phyloP scores from a whole-genome alignment of 2,888 invertebrate genomes.

The Euplagia quadripunctaria region DNA sequence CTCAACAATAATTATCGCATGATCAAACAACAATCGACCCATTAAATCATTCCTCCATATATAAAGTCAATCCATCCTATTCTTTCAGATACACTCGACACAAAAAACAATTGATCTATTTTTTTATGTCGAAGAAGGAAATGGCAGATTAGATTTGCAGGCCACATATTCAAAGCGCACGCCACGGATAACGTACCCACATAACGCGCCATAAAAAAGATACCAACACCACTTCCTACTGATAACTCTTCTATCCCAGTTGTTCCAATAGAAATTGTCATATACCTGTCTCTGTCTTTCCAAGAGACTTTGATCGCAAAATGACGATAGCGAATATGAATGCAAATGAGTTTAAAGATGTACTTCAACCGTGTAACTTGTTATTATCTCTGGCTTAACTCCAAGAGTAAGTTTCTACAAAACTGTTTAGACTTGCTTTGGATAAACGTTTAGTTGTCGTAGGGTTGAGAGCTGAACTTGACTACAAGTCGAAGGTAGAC shows the following conservation, averaged over 20 bases:
- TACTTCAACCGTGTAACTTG: conserved; percentile 53
- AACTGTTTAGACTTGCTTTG: conserved; percentile 33
- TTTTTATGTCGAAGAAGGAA: conserved; percentile 9
- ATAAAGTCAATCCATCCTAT: not conserved
- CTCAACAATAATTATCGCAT: not conserved
- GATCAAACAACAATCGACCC: not conserved
- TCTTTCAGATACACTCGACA: not conserved
- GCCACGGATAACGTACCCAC: conserved; percentile 10
- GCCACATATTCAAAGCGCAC: not conserved
- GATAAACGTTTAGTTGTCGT: conserved; percentile 13
- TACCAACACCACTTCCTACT: conserved; percentile 31
- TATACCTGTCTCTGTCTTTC: conserved; percentile 32
- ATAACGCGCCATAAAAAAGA: conserved; percentile 17
- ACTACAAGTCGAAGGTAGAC: not conserved
- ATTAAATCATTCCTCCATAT: not conserved
- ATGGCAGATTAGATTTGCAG: not conserved
- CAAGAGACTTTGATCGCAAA: conserved; percentile 39
- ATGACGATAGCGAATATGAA: conserved; percentile 56
- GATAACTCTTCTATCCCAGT: conserved; percentile 32
- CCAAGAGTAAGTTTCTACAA: conserved; percentile 36
- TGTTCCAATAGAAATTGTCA: conserved; percentile 12
- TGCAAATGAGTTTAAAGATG: conserved; percentile 54
- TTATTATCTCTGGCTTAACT: conserved; percentile 56
- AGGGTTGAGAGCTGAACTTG: not conserved
- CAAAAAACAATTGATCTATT: not conserved